phyloP scores from a whole-genome alignment of 2,113 vertebrate species.

The Clinocottus analis region DNA sequence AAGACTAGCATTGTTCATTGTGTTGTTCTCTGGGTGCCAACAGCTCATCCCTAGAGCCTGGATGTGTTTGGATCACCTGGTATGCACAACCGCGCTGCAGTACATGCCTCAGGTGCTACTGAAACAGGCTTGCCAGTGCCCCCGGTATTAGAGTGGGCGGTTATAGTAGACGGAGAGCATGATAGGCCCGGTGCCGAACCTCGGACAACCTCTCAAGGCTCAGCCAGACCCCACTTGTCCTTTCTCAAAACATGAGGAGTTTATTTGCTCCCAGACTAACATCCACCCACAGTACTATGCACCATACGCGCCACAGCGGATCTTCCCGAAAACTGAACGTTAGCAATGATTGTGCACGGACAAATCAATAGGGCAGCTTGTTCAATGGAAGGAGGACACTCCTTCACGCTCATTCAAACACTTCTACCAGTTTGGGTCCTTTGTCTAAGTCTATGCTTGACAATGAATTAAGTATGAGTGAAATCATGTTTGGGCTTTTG shows the following conservation, averaged over 20 bases:
- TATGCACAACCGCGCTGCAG: neutral
- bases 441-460: neutral
- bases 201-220: slow-evolving; percentile 5
- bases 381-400: neutral
- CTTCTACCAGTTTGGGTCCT: neutral
- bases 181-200: neutral
- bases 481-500: no score
- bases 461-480: no score
- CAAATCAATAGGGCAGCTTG: neutral
- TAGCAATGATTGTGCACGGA: neutral
- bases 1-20: neutral
- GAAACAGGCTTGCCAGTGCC: neutral
- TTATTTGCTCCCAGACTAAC: neutral
- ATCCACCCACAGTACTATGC: neutral
- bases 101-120: neutral
- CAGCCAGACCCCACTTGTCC: neutral
- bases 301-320: neutral
- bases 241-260: neutral
- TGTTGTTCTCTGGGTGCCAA: neutral
- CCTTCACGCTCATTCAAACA: neutral
- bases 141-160: neutral
- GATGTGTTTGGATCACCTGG: neutral
- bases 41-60: neutral
- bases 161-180: neutral
- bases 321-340: neutral